Conservation (phyloP, 2,113 vertebrate genomes). For the Tenebrosternarchus preto region DNA sequence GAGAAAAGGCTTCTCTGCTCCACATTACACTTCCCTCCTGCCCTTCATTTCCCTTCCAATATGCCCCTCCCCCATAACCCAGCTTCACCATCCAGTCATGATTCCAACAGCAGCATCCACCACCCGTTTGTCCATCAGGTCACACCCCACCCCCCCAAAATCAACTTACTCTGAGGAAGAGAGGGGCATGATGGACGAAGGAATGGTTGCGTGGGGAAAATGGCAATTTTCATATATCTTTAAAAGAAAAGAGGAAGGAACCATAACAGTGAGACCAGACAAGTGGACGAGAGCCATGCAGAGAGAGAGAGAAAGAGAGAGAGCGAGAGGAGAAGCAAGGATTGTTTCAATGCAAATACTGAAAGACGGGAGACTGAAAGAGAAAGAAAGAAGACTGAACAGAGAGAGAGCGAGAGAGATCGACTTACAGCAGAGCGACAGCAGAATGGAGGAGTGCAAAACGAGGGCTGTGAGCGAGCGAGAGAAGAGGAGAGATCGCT, state of each 20-base stretch:
- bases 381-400: slow-evolving; percentile 7
- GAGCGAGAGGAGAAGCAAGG: not conserved
- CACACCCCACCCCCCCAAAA: slow-evolving; percentile 45
- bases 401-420: slow-evolving; percentile 11
- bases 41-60: not conserved
- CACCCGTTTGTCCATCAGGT: slow-evolving; percentile 4
- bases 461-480: slow-evolving; percentile 56
- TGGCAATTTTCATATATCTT: not conserved
- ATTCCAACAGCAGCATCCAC: no score
- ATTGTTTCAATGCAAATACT: not conserved
- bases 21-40: not conserved
- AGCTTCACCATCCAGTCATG: no score
- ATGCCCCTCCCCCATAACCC: not conserved
- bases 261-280: not conserved
- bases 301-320: not conserved
- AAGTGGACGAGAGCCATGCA: not conserved
- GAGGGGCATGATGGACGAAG: not conserved
- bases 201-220: not conserved
- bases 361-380: not conserved
- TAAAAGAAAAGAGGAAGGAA: not conserved
- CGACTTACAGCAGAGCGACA: slow-evolving; percentile 74
- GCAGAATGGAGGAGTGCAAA: slow-evolving; percentile 68
- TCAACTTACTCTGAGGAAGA: slow-evolving; percentile 26
- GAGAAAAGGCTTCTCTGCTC: not conserved
- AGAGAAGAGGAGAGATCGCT: slow-evolving; percentile 64